These are phyloP conservation scores for Calliphora vomitoria DNA, from an alignment of 2,888 invertebrate genomes.

Conservation along the genomic window DNA sequence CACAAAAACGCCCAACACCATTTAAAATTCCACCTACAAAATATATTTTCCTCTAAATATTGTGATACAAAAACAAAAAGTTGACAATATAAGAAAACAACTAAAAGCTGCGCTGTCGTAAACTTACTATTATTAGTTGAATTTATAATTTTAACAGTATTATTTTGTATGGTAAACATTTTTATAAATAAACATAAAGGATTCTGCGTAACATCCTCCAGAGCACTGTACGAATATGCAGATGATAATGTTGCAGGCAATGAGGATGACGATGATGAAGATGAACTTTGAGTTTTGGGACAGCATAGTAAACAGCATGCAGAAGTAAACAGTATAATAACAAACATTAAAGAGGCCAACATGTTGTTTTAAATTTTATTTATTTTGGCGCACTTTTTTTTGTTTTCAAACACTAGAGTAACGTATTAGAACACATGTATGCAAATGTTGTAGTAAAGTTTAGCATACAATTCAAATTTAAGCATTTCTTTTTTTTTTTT, in stretches of 20 bases:
- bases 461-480: slow-evolving; percentile 8
- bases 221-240: neutral
- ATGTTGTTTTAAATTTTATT: slow-evolving; percentile 27
- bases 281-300: slow-evolving; percentile 36
- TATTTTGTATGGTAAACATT: slow-evolving; percentile 51
- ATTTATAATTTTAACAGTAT: slow-evolving; percentile 53
- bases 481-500: slow-evolving; percentile 2
- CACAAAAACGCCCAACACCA: too few species aligned
- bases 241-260: slow-evolving; percentile 44
- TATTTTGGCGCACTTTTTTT: slow-evolving; percentile 30
- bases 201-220: slow-evolving; percentile 60
- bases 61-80: neutral
- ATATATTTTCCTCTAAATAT: neutral
- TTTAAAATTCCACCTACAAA: neutral
- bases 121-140: slow-evolving; percentile 61
- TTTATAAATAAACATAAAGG: slow-evolving; percentile 60
- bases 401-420: slow-evolving; percentile 15
- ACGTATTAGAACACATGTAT: neutral
- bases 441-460: neutral
- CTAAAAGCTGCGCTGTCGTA: neutral
- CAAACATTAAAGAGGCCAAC: slow-evolving; percentile 40
- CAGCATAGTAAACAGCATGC: slow-evolving; percentile 55
- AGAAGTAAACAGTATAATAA: slow-evolving; percentile 41
- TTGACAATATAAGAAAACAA: neutral
- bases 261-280: slow-evolving; percentile 44